Base-by-base conservation (phyloP, 2,888 invertebrate genomes). In the Andricus quercusramuli region DNA sequence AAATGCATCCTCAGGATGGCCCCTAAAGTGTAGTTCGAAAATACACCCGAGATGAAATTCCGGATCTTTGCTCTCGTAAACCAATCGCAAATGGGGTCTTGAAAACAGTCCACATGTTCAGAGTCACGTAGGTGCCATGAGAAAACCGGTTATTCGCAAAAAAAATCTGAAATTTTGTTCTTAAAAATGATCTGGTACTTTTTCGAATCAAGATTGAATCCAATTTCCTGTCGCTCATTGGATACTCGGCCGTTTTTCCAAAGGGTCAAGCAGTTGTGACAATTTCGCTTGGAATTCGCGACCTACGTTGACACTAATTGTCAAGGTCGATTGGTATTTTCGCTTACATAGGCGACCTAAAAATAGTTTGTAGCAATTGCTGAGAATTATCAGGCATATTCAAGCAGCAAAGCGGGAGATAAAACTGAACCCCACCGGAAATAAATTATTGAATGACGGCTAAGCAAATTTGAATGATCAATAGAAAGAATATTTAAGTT, bases 291-390 rank as follows among this genome's bases (percentile, higher is more conserved):
- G 4, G n/a, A 20, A 74, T 56, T 74, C 56, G 29, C 51, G 74
- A 74, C 74, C 51, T 74, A 32, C 51, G 74, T 74, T 56, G 74
- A 74, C 74, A 74, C 51, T 56, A 74, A 74, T 74, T 74, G n/a
- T 74, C 74, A 74, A 74, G 56, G 74, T 32, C 74, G 51, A 74
- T 74, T 32, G 74, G 32, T 56, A 74, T 74, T 74, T 74, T 74
- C 74, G 74, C 56, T 56, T 74, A 74, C 32, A 74, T 56, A 74
- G 51, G 17, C 51, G 51, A 56, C 51, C 51, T 74, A 74, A 74
- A 74, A 74, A 74, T 74, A 74, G 74, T 74, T 8, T n/a, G 32
- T n/a, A 41, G 51, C 56, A 51, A 56, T 56, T 74, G 29, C 32
- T 56, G 51, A 11, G 47, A 74, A 13, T 29, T 13, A 56, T 32